These are phyloP conservation scores for Cherax destructor DNA, from an alignment of 1,140 invertebrate species.

Conservation along the genomic window DNA sequence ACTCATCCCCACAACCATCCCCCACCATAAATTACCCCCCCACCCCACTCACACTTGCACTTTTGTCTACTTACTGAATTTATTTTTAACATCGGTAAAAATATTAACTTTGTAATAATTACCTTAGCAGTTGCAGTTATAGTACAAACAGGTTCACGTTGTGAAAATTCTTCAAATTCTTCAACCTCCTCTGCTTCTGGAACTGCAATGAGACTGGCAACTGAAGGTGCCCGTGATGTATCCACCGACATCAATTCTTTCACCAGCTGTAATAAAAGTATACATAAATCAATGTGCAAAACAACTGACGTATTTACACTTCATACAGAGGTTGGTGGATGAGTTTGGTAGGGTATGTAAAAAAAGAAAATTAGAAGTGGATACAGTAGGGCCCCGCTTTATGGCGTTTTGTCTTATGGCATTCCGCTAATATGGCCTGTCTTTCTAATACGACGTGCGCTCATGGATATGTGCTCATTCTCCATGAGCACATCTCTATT, in stretches of 20 bases:
- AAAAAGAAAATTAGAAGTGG: no score
- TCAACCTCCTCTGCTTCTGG: constrained; percentile 45
- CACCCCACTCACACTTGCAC: not conserved
- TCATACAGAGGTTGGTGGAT: no score
- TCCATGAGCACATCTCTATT: no score
- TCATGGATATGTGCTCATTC: no score
- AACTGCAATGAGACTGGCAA: not conserved
- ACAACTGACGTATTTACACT: not conserved
- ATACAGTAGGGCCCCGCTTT: no score
- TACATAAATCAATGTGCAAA: not conserved
- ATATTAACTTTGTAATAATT: not conserved
- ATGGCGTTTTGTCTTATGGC: no score
- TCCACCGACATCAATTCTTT: constrained; percentile 23
- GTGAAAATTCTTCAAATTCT: constrained; percentile 42
- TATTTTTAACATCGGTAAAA: no score
- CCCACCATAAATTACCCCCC: no score
- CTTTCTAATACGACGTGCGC: no score
- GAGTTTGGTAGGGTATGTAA: no score
- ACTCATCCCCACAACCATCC: no score
- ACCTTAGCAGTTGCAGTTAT: constrained; percentile 42
- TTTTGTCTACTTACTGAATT: not conserved
- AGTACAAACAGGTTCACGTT: constrained; percentile 13
- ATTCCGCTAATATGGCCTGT: no score
- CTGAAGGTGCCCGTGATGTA: not conserved
- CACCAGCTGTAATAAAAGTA: constrained; percentile 15